Conservation (phyloP, 30 jellyfish, hydroid and myxozoan species). For the Cassiopea xamachana region DNA sequence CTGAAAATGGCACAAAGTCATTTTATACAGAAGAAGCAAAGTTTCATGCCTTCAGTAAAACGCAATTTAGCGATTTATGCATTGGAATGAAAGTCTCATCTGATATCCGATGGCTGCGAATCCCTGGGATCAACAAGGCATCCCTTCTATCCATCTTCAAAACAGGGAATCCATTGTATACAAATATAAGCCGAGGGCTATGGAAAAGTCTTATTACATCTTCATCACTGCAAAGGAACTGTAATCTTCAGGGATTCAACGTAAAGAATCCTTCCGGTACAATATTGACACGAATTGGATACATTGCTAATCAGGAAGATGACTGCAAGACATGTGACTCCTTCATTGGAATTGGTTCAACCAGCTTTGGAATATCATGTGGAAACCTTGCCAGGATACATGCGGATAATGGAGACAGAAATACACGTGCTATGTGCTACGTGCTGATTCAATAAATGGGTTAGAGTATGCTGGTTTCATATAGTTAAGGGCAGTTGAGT, state of each 20-base stretch:
- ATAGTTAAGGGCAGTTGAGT: no score
- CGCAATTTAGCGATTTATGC: not conserved
- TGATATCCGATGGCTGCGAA: not conserved
- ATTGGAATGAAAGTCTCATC: constrained; percentile 4
- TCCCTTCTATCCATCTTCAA: not conserved
- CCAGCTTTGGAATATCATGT: not conserved
- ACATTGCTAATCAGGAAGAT: constrained; percentile 10
- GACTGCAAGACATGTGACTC: constrained; percentile 43
- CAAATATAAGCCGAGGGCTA: not conserved
- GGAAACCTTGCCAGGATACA: constrained; percentile 25
- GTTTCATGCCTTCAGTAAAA: not conserved
- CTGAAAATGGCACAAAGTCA: constrained; percentile 7
- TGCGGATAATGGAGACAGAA: constrained; percentile 35
- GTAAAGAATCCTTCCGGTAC: not conserved
- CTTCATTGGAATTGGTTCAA: constrained; percentile 28
- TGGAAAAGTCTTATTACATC: constrained; percentile 17
- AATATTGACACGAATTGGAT: constrained; percentile 10
- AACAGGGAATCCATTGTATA: not conserved
- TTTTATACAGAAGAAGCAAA: not conserved
- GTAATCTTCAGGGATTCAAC: constrained; percentile 54
- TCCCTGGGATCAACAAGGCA: not conserved
- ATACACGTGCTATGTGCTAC: not conserved
- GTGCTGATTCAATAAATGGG: not conserved
- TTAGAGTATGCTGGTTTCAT: no score
- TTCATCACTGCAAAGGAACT: constrained; percentile 37